A percentile compares a stretch with the other conserved stretches of the same genome.
Conservation (phyloP, 1,140 invertebrate species). For the Gonatopus flavifemur region DNA sequence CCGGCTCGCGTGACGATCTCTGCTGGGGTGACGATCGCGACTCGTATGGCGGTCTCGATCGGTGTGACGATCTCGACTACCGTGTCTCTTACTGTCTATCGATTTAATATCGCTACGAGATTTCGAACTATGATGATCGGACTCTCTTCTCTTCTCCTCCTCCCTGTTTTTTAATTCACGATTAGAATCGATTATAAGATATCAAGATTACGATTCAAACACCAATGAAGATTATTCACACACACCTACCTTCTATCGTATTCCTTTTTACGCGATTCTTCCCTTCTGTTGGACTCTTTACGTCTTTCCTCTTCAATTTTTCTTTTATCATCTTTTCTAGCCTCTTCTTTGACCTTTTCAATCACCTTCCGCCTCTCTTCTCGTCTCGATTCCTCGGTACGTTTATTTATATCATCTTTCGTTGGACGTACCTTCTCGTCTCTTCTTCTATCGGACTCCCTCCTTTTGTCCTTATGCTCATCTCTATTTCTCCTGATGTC, state of each 20-base stretch:
- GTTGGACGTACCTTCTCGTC: constrained; percentile 41
- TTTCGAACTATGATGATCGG: constrained; percentile 26
- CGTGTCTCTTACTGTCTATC: constrained; percentile 3
- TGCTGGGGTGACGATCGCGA: constrained; percentile 29
- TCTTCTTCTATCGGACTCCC: constrained; percentile 42
- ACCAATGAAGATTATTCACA: not conserved
- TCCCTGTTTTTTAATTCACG: constrained; percentile 31
- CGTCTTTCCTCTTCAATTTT: constrained; percentile 44
- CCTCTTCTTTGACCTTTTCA: constrained; percentile 51
- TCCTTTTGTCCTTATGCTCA: constrained; percentile 43
- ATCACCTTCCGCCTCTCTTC: constrained; percentile 42
- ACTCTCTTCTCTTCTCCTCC: constrained; percentile 46
- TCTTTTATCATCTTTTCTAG: constrained; percentile 49
- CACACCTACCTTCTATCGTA: constrained; percentile 43
- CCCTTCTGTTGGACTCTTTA: constrained; percentile 38
- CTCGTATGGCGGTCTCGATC: constrained; percentile 31
- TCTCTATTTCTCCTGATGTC: constrained; percentile 39
- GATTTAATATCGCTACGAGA: constrained; percentile 27
- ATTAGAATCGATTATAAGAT: constrained; percentile 1
- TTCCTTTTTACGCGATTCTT: constrained; percentile 47
- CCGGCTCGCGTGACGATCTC: constrained; percentile 24
- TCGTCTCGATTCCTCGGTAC: constrained; percentile 54
- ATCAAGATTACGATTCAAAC: not conserved
- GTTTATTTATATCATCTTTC: constrained; percentile 35
- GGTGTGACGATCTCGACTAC: constrained; percentile 29